Base-by-base conservation (phyloP, 2,113 vertebrate species). In the Plectropomus leopardus region DNA sequence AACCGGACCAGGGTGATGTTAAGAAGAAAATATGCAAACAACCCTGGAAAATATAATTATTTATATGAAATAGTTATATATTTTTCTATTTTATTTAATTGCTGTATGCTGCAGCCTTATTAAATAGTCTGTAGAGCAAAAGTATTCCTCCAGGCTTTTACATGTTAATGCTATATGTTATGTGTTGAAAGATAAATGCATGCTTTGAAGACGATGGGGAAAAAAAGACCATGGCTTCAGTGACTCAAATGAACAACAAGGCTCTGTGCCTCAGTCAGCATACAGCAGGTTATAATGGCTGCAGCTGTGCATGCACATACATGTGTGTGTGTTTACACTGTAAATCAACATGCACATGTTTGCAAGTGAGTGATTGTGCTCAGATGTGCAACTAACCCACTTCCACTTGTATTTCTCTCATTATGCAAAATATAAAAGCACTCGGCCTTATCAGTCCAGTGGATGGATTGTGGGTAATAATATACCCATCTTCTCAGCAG, bases 391-490 rank as follows among this genome's bases (percentile, higher is more conserved):
- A 21, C 42, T 80, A 70, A 72, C 61, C 59, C 30, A 83, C 48
- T 58, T 47, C 5, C n/a, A 42, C 57, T 69, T 78, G n/a, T 30
- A 30, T 78, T 61, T 53, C 32, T 69, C 57, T 58, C 53, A 61
- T 68, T 65, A 78, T 59, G 28, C 45, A 40, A 40, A 72, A 57
- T 34, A 77, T 48, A 76, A 63, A 72, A 3, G 44, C 63, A 69
- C 17, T 34, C 17, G 13, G 36, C 34, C 55, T 55, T 58, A 71
- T 74, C 75, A 71, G 34, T 85, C 57, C 51, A 44, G 45, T 24
- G 6, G 36, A 70, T 76, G 84, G 28, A 78, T 72, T 76, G 66
- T 78, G 63, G 34, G 57, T 79, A 75, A 82, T 70, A 76, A 78
- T 74, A 66, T 40, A 78, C 60, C 42, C 84, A 77, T 80, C 48